These are phyloP conservation scores for Camponotus vicinus DNA, from an alignment of 1,140 invertebrate genomes.

Conservation along the genomic window DNA sequence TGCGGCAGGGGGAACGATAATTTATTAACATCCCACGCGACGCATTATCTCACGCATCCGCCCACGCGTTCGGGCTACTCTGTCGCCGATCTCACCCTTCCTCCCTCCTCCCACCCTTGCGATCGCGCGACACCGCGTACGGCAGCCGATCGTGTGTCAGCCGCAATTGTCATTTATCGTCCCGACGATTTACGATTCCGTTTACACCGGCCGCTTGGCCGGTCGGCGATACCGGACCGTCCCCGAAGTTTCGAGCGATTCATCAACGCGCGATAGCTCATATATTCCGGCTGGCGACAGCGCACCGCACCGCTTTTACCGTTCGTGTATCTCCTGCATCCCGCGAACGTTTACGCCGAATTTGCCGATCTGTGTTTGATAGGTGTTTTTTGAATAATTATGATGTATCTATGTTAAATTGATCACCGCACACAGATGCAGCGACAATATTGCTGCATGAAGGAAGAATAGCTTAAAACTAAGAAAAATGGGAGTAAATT, in stretches of 20 bases:
- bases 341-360: neutral
- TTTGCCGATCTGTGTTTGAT: neutral
- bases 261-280: conserved; percentile 81
- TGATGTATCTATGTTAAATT: too few relatives aligned
- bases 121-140: conserved; percentile 36
- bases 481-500: neutral
- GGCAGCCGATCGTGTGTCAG: conserved; percentile 79
- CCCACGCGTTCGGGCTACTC: conserved; percentile 78
- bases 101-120: conserved; percentile 24
- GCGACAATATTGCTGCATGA: too few relatives aligned
- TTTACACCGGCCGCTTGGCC: conserved; percentile 71
- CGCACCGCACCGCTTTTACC: conserved; percentile 61
- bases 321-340: conserved; percentile 57
- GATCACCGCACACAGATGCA: too few relatives aligned
- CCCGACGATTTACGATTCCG: conserved; percentile 79
- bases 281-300: conserved; percentile 75
- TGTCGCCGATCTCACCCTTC: conserved; percentile 35
- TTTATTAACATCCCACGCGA: conserved; percentile 82
- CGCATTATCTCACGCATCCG: conserved; percentile 77
- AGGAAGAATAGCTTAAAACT: neutral
- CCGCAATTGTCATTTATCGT: conserved; percentile 83
- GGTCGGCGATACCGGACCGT: conserved; percentile 67
- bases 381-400: too few relatives aligned
- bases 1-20: conserved; percentile 76
- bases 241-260: conserved; percentile 77